These are phyloP conservation scores for Gymnothorax reevesii DNA, from an alignment of 2,797 vertebrate species.

Conservation along the genomic window DNA sequence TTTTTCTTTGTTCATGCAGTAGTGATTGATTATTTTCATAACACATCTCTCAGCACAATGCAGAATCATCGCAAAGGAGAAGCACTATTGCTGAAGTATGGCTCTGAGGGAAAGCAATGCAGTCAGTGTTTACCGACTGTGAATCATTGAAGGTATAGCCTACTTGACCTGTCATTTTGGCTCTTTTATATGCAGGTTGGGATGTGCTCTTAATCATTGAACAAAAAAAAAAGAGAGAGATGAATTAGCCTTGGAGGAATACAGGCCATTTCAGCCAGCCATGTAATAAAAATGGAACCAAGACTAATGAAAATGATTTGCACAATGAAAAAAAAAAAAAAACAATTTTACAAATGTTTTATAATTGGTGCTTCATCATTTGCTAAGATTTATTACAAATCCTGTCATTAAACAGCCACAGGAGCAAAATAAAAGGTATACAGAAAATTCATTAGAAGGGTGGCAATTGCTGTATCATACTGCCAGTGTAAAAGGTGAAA, in stretches of 20 bases:
- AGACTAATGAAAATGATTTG: not conserved
- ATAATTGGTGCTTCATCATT: constrained; percentile 9
- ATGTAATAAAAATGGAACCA: not conserved
- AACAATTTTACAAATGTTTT: not conserved
- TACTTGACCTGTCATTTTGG: constrained; percentile 21
- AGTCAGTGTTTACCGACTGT: constrained; percentile 30
- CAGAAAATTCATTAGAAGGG: not conserved
- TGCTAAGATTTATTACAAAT: not conserved
- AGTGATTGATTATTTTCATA: constrained; percentile 49
- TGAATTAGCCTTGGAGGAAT: not conserved
- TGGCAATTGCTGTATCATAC: not conserved
- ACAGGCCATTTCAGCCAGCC: not conserved
- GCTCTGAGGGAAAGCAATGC: constrained; percentile 29
- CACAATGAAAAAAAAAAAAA: not conserved
- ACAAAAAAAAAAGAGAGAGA: constrained; percentile 40
- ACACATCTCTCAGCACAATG: constrained; percentile 38
- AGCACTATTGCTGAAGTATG: constrained; percentile 24
- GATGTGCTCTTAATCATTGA: constrained; percentile 27
- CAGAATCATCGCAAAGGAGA: constrained; percentile 32
- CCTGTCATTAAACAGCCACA: not conserved
- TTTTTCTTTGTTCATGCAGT: constrained; percentile 16
- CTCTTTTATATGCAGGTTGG: constrained; percentile 29
- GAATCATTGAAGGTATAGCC: constrained; percentile 40
- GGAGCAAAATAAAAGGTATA: not conserved
- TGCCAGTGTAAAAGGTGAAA: not conserved